Percentiles rank a stretch among this genome's conserved stretches.
These are phyloP conservation scores for Microcebus tavaratra DNA, from an alignment of 2,113 vertebrate species.

Conservation along the genomic window DNA sequence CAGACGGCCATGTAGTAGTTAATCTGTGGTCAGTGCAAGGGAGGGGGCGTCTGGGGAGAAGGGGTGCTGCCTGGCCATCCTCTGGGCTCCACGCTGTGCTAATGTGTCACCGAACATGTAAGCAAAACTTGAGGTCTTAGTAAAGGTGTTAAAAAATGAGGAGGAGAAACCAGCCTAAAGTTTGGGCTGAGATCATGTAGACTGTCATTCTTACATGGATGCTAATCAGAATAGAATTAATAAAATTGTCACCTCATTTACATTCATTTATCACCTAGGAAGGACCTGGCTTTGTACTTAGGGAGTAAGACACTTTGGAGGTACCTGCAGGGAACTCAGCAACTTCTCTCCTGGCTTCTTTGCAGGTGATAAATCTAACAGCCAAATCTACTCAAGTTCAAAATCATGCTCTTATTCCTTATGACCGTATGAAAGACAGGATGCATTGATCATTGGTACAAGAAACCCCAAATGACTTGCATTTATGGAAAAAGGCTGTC, in stretches of 20 bases:
- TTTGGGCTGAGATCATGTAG: background rate
- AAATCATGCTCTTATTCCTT: background rate
- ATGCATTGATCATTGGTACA: background rate
- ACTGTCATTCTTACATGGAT: background rate
- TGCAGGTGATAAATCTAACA: conserved; percentile 31
- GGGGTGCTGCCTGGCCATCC: accelerated
- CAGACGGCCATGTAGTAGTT: accelerated
- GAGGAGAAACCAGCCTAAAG: background rate
- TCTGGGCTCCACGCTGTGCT: accelerated
- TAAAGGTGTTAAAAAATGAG: background rate
- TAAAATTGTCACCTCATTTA: background rate
- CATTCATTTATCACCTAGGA: background rate
- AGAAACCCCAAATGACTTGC: background rate
- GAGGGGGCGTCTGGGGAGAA: background rate
- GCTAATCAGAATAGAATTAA: conserved; percentile 34
- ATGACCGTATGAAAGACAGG: background rate
- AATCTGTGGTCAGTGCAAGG: accelerated
- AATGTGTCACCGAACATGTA: background rate
- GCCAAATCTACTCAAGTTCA: conserved; percentile 49
- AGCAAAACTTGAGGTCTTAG: background rate
- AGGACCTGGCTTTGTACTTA: background rate
- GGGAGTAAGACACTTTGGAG: background rate
- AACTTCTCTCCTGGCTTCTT: conserved; percentile 28
- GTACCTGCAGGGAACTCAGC: background rate
- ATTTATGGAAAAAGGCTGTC: background rate